These are phyloP conservation scores for Oreochromis tanganicae DNA, from an alignment of 2,113 vertebrate species.

Conservation along the genomic window DNA sequence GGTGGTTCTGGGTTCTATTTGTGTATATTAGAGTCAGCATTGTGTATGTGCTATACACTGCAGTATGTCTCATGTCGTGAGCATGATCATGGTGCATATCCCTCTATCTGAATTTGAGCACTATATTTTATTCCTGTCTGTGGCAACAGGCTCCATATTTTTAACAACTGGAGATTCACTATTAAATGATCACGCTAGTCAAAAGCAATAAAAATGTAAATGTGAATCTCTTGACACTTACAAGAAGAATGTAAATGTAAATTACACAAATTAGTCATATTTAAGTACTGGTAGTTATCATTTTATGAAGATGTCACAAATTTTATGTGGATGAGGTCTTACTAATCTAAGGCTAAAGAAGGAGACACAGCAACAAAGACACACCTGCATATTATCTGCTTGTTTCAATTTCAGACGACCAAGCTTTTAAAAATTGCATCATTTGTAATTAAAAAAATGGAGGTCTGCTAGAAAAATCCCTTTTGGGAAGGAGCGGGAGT, in stretches of 20 bases:
- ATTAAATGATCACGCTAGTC: neutral
- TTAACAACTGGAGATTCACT: neutral
- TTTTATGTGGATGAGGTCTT: neutral
- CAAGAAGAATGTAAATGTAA: neutral
- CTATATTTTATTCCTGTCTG: neutral
- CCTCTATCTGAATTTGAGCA: neutral
- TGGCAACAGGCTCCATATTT: neutral
- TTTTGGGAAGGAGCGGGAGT: neutral
- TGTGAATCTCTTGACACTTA: neutral
- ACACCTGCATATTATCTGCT: neutral
- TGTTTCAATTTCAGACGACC: neutral
- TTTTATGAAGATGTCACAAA: neutral
- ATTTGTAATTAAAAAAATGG: neutral
- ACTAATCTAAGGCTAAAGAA: neutral
- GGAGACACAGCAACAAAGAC: neutral
- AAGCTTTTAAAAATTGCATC: neutral
- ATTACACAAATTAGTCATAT: neutral
- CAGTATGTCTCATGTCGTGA: neutral
- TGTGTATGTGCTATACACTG: neutral
- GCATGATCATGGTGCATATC: neutral
- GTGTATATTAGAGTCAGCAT: constrained; percentile 40
- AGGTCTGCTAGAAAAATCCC: neutral
- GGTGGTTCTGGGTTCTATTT: constrained; percentile 18
- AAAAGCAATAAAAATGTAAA: neutral
- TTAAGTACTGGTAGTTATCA: neutral